phyloP scores from a whole-genome alignment of 2,888 invertebrate genomes.

The Philaethria dido region DNA sequence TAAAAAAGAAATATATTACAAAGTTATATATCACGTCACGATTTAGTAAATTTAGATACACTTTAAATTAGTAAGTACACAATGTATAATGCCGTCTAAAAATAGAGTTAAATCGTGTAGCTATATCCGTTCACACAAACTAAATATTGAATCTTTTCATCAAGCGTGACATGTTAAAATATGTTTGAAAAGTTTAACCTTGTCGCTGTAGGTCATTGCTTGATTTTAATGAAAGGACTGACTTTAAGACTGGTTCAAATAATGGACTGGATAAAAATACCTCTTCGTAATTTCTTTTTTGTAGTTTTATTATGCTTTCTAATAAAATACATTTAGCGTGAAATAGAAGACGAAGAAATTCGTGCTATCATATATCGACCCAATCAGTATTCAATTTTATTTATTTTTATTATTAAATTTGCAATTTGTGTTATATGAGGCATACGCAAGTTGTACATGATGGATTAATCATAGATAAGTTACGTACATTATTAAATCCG shows the following conservation, averaged over 20 bases:
- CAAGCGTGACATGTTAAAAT: slow-evolving; percentile 7
- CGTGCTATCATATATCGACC: neutral
- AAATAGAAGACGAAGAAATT: neutral
- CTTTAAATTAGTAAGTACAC: slow-evolving; percentile 2
- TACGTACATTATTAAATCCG: neutral
- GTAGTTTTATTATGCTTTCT: neutral
- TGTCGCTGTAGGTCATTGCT: neutral
- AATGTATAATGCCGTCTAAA: slow-evolving; percentile 5
- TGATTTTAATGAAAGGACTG: neutral
- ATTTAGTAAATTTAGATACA: slow-evolving; percentile 4
- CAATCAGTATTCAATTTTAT: neutral
- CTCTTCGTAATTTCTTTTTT: no score
- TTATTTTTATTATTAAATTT: neutral
- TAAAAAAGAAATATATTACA: neutral
- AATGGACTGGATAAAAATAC: neutral
- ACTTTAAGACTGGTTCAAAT: neutral
- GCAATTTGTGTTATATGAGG: neutral
- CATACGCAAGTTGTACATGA: neutral
- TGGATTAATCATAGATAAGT: slow-evolving; percentile 8
- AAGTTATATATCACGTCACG: slow-evolving; percentile 14
- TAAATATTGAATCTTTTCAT: slow-evolving; percentile 10
- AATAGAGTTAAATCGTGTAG: slow-evolving; percentile 17
- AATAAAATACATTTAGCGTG: neutral
- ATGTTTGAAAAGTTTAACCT: neutral
- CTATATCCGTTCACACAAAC: neutral